Conservation (phyloP, 2,113 vertebrate species). For the Xenotilapia flavipinnis region DNA sequence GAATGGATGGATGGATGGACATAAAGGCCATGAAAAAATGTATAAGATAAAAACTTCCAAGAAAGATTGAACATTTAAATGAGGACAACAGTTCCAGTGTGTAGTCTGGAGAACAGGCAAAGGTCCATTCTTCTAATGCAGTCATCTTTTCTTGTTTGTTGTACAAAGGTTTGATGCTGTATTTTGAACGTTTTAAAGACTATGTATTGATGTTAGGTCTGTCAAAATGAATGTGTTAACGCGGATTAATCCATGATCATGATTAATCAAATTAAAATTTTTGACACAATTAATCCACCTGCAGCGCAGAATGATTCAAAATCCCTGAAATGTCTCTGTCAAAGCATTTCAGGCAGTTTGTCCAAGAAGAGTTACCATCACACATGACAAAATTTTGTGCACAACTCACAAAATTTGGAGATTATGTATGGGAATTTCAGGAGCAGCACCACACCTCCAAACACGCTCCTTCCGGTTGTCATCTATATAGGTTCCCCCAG, state of each 20-base stretch:
- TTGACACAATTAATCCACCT: not conserved
- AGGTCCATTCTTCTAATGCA: not conserved
- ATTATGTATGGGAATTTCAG: not conserved
- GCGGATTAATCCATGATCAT: not conserved
- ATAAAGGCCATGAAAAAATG: not conserved
- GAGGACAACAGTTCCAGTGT: not conserved
- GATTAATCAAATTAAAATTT: rapidly evolving
- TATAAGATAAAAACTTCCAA: not conserved
- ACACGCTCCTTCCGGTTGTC: not conserved
- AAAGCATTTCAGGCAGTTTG: not conserved
- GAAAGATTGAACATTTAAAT: not conserved
- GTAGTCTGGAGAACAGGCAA: not conserved
- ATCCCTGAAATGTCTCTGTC: not conserved
- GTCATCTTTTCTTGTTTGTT: not conserved
- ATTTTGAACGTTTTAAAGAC: not conserved
- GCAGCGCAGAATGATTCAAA: not conserved
- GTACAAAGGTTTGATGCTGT: not conserved
- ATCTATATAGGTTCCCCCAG: not conserved
- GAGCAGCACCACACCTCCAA: not conserved
- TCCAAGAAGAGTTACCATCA: not conserved
- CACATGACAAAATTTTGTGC: rapidly evolving
- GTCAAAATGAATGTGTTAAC: not conserved
- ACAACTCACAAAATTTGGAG: not conserved
- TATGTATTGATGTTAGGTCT: not conserved
- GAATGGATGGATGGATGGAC: not conserved